Evolutionary conservation across 2,888 invertebrate species (phyloP).

Genomic region (Deilephila elpenor): DNA sequence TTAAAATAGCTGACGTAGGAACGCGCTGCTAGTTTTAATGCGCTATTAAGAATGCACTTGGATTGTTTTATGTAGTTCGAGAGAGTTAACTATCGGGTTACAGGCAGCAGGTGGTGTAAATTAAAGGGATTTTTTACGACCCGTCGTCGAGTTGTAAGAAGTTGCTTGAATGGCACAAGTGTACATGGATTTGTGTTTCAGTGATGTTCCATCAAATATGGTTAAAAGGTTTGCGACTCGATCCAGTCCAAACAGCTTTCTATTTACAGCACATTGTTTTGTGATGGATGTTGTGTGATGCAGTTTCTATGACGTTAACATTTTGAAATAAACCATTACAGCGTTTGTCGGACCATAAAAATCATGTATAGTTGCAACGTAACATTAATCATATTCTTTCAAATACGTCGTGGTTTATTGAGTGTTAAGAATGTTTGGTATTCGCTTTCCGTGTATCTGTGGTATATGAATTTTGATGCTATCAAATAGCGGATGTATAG

Average conservation of each 20-base stretch:
- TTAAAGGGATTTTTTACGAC: constrained; percentile 25
- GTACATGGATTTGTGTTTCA: background rate
- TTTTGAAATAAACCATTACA: constrained; percentile 10
- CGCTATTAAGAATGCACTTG: constrained; percentile 58
- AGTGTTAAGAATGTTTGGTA: background rate
- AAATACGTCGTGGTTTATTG: constrained; percentile 7
- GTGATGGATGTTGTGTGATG: constrained; percentile 8
- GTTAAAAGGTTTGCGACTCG: background rate
- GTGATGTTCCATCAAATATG: constrained; percentile 6
- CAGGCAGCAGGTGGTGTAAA: constrained; percentile 51
- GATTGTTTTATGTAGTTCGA: constrained; percentile 51
- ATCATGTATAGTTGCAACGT: background rate
- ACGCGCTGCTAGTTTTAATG: constrained; percentile 61
- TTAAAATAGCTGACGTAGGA: constrained; percentile 60
- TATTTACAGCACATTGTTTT: background rate
- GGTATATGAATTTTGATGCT: background rate
- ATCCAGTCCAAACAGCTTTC: background rate
- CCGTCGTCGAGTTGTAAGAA: background rate
- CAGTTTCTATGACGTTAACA: constrained; percentile 1
- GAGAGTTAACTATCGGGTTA: constrained; percentile 40
- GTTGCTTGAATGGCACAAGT: background rate
- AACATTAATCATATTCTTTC: constrained; percentile 5
- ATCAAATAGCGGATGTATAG: background rate
- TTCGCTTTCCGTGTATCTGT: background rate
- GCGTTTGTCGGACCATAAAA: background rate